Evolutionary conservation across 2,113 vertebrate genomes (phyloP).

Genomic region (Indicator indicator): DNA sequence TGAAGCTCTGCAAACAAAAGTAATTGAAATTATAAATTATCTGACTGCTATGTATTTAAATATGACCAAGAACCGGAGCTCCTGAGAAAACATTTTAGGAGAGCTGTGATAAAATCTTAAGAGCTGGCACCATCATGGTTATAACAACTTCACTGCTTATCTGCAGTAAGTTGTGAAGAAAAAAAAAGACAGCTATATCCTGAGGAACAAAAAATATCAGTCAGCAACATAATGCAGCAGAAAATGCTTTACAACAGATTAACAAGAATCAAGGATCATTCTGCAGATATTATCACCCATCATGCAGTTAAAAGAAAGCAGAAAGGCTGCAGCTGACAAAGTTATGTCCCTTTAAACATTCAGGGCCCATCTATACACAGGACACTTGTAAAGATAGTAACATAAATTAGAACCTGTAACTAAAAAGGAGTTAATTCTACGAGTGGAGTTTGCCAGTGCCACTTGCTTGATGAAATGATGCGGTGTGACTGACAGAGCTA

Average conservation of each 20-base stretch:
- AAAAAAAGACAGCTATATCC: neutral
- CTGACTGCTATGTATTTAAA: neutral
- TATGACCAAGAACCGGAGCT: neutral
- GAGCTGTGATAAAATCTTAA: neutral
- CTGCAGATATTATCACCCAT: neutral
- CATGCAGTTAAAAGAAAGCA: neutral
- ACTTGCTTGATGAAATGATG: accelerated
- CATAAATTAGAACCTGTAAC: neutral
- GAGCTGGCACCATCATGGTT: neutral
- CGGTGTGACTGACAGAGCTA: neutral
- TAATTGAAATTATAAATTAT: neutral
- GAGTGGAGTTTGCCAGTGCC: neutral
- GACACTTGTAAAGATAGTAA: neutral
- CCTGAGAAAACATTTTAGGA: neutral
- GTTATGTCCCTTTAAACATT: neutral
- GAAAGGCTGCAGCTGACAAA: neutral
- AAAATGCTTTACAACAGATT: neutral
- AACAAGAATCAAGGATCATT: neutral
- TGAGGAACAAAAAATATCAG: neutral
- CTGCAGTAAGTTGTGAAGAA: neutral
- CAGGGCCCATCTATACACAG: neutral
- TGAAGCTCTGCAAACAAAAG: neutral
- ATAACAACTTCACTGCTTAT: neutral
- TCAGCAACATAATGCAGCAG: neutral
- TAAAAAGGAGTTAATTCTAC: neutral